These are phyloP conservation scores for Heliconius charithonia DNA, from an alignment of 2,888 invertebrate genomes.

Conservation along the genomic window DNA sequence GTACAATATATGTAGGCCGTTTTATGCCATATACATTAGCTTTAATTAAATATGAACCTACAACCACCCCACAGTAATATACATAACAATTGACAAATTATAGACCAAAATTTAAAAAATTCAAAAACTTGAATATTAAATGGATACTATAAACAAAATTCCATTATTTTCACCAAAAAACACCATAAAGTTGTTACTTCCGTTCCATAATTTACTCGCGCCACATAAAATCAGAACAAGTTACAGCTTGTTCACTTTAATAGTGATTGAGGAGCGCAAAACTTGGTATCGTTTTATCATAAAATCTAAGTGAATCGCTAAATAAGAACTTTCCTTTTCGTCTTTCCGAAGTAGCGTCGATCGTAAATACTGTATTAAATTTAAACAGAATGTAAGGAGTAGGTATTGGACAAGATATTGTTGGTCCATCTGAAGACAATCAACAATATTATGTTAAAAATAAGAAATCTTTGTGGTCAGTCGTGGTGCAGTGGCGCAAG, in stretches of 20 bases:
- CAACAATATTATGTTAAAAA: too few relatives aligned
- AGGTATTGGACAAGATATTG: neutral
- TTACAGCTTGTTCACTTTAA: conserved; percentile 24
- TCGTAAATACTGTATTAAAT: conserved; percentile 15
- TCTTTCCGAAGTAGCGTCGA: neutral
- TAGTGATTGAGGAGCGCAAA: conserved; percentile 5
- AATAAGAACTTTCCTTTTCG: conserved; percentile 20
- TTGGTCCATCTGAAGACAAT: too few relatives aligned
- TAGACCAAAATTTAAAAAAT: neutral
- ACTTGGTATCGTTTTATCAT: conserved; percentile 21
- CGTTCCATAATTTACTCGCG: conserved; percentile 1
- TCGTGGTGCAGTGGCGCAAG: too few relatives aligned
- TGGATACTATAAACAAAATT: neutral
- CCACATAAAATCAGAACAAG: conserved; percentile 16
- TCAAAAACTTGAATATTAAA: neutral
- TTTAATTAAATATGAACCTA: too few relatives aligned
- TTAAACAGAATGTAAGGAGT: neutral
- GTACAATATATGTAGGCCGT: too few relatives aligned
- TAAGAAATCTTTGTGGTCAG: too few relatives aligned
- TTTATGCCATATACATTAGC: too few relatives aligned
- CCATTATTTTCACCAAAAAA: neutral
- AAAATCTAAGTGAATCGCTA: conserved; percentile 18
- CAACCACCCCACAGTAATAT: too few relatives aligned
- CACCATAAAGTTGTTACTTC: neutral
- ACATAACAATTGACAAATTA: neutral